Percentiles rank a stretch among this genome's conserved stretches.
Conservation (phyloP, 2,113 vertebrate species). For the Malurus elegans region DNA sequence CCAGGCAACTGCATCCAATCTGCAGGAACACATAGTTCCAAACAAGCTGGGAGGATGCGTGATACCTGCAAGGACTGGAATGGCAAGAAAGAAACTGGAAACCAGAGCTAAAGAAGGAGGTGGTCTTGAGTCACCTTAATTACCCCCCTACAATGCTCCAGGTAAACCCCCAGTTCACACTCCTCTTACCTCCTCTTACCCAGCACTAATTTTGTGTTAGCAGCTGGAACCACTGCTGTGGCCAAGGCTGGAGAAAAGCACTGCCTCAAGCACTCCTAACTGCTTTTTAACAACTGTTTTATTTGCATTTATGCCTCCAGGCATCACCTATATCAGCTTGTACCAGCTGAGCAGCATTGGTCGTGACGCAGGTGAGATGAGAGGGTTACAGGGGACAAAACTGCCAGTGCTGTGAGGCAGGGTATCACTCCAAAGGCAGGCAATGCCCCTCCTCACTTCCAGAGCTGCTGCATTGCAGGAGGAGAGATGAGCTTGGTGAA, state of each 20-base stretch:
- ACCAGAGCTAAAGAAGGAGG: neutral
- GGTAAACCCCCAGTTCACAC: neutral
- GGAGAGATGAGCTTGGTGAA: neutral
- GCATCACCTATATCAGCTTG: neutral
- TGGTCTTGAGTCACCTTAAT: neutral
- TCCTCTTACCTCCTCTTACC: neutral
- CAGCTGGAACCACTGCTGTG: neutral
- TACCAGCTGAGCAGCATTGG: neutral
- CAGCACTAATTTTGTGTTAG: neutral
- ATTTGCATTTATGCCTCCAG: neutral
- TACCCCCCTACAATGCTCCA: neutral
- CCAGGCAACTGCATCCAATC: neutral
- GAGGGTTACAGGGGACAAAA: neutral
- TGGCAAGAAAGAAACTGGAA: neutral
- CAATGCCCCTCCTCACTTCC: rapidly evolving
- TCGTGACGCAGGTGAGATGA: neutral
- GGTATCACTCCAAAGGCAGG: neutral
- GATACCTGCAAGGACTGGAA: neutral
- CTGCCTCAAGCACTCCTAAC: neutral
- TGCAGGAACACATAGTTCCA: neutral
- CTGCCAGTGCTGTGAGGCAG: rapidly evolving
- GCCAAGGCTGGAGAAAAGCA: neutral
- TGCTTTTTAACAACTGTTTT: neutral
- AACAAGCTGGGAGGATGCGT: neutral
- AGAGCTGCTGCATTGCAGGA: neutral